Evolutionary conservation across 2,797 vertebrate genomes (phyloP), one percentile per base, ranked within the genome.

Genomic region (Atherinosoma microstoma): DNA sequence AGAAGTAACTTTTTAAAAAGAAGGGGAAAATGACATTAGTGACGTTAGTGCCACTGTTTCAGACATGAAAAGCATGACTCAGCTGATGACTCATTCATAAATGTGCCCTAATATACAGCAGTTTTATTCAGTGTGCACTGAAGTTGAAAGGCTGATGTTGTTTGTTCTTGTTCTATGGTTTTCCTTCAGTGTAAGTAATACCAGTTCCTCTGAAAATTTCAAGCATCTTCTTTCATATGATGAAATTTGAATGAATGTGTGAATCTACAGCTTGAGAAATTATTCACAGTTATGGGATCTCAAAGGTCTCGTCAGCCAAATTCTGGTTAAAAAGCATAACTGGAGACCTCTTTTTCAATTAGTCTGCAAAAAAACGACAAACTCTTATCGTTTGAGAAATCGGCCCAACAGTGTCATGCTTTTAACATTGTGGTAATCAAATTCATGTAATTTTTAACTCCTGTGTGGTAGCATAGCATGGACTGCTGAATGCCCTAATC

Each of bases 51-150:
- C 82, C 58, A 75, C 51, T 35, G 75, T 65, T 67, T 85, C 75
- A 82, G 75, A 79, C 64, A 73, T 35, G 47, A 72, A 81, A 76
- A 76, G 71, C 75, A 75, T 89, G 82, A 89, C 83, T 90, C 87
- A 91, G 75, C 76, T 47, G 76, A 84, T 89, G 87, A 91, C 71
- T 90, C 87, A 90, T 75, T 62, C 18, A 63, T 69, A 77, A 84
- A 88, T 82, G 69, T 60, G 73, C 76, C 75, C 75, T 1, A 38
- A 78, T 64, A 75, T 70, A 82, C 58, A 30, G 73, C 78, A 67
- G 56, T 86, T 85, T 83, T 84, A 90, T 83, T 78, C 71, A 78
- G 70, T 49, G 66, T 57, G 79, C 67, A 16, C 10, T 76, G 38
- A 80, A 73, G 72, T 56, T 71, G n/a, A 86, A 84, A 82, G 76